These are phyloP conservation scores for Microchrysa polita DNA, from an alignment of 2,888 invertebrate genomes.

Conservation along the genomic window DNA sequence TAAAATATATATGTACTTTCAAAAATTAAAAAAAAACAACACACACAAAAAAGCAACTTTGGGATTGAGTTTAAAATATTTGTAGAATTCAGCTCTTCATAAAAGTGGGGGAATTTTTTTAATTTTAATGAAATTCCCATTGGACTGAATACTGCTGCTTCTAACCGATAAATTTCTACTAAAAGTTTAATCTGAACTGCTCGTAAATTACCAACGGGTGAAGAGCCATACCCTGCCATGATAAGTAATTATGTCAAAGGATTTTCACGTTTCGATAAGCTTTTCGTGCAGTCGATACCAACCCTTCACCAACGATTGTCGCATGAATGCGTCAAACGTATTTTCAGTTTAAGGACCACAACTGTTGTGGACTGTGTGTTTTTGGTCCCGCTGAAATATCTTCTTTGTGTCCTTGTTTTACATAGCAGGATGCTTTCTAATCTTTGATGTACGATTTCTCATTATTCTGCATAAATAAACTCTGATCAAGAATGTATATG, in stretches of 20 bases:
- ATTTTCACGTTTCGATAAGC: conserved; percentile 33
- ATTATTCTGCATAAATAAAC: neutral
- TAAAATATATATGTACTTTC: no score
- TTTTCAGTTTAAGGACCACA: neutral
- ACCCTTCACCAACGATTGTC: conserved; percentile 20
- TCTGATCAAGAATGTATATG: neutral
- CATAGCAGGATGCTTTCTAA: conserved; percentile 14
- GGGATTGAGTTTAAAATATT: no score
- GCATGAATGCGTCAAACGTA: conserved; percentile 30
- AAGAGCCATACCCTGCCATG: conserved; percentile 5
- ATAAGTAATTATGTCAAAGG: conserved; percentile 22
- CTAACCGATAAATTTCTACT: no score
- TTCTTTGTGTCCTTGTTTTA: conserved; percentile 24
- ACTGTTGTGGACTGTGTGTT: neutral
- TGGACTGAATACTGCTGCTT: no score
- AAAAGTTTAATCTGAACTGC: no score
- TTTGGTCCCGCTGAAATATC: neutral
- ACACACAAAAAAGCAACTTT: no score
- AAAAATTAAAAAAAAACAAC: no score
- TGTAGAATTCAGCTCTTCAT: no score
- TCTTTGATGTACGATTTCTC: conserved; percentile 28
- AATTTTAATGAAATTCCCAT: no score
- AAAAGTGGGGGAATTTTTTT: no score
- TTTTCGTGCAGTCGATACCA: conserved; percentile 5
- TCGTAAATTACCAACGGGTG: neutral